A percentile compares a stretch with the other conserved stretches of the same genome.
phyloP scores from a whole-genome alignment of 1,140 invertebrate species.

The Drosophila willistoni region DNA sequence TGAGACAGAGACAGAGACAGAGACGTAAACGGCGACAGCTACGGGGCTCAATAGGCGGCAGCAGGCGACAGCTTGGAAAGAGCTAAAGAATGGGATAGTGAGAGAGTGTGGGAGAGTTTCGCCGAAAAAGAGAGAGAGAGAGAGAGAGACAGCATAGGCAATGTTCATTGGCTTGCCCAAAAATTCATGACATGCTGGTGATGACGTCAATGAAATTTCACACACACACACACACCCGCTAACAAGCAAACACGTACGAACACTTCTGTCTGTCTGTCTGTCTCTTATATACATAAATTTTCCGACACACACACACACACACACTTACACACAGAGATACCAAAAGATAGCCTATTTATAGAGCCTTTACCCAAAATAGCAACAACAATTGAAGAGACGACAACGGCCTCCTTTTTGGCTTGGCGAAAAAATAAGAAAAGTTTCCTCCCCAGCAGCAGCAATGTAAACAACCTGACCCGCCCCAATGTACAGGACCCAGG shows the following conservation, averaged over 20 bases:
- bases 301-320: slow-evolving; percentile 7
- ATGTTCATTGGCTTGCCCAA: slow-evolving; percentile 52
- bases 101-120: not conserved
- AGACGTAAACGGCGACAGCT: slow-evolving; percentile 21
- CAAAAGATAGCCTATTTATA: slow-evolving; percentile 50
- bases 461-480: slow-evolving; percentile 76
- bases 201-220: slow-evolving; percentile 72
- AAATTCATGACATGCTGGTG: slow-evolving; percentile 80
- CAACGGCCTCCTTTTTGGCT: slow-evolving; percentile 36
- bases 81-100: not conserved
- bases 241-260: slow-evolving; percentile 34
- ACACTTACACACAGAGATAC: slow-evolving; percentile 5
- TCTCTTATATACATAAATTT: slow-evolving; percentile 22
- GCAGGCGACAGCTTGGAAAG: slow-evolving; percentile 40
- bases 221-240: not conserved
- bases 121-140: not conserved
- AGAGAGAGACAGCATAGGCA: slow-evolving; percentile 37
- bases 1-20: not conserved
- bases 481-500: slow-evolving; percentile 58
- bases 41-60: slow-evolving; percentile 6
- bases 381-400: slow-evolving; percentile 55
- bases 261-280: slow-evolving; percentile 17
- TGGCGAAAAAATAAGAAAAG: slow-evolving; percentile 23
- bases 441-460: slow-evolving; percentile 23
- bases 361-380: slow-evolving; percentile 59